phyloP scores from a whole-genome alignment of 2,888 invertebrate genomes.

The Epirrhoe tristata region DNA sequence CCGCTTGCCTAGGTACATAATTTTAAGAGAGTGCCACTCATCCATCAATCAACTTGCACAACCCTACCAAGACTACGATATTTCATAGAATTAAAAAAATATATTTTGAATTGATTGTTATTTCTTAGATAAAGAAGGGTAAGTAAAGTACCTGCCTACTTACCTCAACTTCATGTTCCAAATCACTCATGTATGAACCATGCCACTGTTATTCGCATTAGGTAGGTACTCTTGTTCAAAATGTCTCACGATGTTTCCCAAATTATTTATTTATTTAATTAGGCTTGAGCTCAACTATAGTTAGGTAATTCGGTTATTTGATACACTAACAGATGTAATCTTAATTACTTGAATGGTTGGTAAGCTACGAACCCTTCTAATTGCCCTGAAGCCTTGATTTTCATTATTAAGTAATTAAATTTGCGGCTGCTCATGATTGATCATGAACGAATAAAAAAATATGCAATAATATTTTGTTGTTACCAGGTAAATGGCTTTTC shows the following conservation, averaged over 20 bases:
- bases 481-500: neutral
- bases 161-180: neutral
- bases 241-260: too few species aligned
- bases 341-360: neutral
- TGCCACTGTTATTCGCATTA: too few species aligned
- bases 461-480: neutral
- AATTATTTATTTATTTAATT: too few species aligned
- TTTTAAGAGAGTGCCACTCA: conserved; percentile 24
- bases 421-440: neutral
- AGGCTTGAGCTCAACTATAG: too few species aligned
- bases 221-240: too few species aligned
- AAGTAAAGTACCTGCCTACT: too few species aligned
- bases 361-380: neutral
- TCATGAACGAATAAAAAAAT: neutral
- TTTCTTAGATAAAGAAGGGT: neutral
- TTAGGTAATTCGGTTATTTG: too few species aligned
- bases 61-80: conserved; percentile 5
- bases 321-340: neutral
- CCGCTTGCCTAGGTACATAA: conserved; percentile 25
- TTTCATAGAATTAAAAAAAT: too few species aligned
- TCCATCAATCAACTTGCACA: conserved; percentile 36
- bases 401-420: neutral
- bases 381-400: neutral
- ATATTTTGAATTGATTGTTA: too few species aligned
- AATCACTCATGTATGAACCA: too few species aligned